phyloP scores from a whole-genome alignment of 2,888 invertebrate genomes.

The Limnephilus auricula region DNA sequence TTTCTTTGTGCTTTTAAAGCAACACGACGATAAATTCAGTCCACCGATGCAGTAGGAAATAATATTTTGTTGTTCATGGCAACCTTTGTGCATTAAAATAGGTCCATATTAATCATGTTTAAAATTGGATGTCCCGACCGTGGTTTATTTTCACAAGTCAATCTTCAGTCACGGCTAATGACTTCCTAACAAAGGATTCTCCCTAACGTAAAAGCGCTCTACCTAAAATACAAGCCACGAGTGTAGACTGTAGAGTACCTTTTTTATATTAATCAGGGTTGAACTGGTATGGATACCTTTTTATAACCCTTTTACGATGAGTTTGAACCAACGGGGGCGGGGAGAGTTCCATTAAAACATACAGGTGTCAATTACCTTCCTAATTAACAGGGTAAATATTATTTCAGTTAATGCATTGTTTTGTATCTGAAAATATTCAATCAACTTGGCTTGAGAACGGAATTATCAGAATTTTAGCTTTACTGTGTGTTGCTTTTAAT shows the following conservation, averaged over 20 bases:
- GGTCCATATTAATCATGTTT: neutral
- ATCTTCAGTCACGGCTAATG: conserved; percentile 19
- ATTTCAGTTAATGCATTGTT: neutral
- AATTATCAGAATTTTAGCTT: too few species aligned
- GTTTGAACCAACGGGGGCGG: neutral
- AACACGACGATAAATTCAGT: neutral
- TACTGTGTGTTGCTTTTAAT: too few species aligned
- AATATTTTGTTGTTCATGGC: neutral
- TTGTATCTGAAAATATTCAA: neutral
- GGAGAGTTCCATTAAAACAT: neutral
- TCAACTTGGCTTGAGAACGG: too few species aligned
- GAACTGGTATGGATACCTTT: neutral
- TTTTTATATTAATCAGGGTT: neutral
- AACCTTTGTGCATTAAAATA: neutral
- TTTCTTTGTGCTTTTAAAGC: neutral
- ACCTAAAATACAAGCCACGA: neutral
- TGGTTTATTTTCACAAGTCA: conserved; percentile 14
- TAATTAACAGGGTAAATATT: neutral
- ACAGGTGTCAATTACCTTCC: neutral
- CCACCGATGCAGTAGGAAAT: neutral
- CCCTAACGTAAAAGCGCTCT: neutral
- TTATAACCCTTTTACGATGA: neutral
- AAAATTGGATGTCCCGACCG: neutral
- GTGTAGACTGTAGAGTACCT: neutral
- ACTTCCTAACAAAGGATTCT: neutral